These are phyloP conservation scores for Gonatopus flavifemur DNA, from an alignment of 1,140 invertebrate species.

Conservation along the genomic window DNA sequence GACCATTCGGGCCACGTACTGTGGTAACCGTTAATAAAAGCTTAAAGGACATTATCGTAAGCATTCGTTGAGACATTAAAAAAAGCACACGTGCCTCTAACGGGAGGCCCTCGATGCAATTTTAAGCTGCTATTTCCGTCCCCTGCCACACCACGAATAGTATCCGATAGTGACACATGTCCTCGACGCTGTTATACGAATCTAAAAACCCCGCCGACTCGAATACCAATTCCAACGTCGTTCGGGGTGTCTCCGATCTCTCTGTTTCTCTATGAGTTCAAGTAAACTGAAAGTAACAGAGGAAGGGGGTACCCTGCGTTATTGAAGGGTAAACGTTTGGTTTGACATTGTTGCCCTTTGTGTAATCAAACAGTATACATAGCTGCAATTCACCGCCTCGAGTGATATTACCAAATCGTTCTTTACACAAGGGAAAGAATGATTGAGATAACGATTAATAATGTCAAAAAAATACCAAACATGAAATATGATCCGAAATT, in stretches of 20 bases:
- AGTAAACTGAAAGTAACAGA: background rate
- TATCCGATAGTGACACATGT: constrained; percentile 57
- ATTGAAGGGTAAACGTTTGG: constrained; percentile 13
- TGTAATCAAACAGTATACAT: constrained; percentile 21
- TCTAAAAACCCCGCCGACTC: constrained; percentile 27
- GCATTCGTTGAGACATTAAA: constrained; percentile 54
- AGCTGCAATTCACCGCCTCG: too few relatives aligned
- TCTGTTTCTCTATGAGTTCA: background rate
- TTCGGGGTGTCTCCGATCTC: constrained; percentile 1
- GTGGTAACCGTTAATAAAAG: constrained; percentile 57
- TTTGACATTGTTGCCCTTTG: constrained; percentile 1
- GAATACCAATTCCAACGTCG: constrained; percentile 48
- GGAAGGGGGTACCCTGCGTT: background rate
- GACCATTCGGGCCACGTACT: constrained; percentile 53
- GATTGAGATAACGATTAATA: background rate
- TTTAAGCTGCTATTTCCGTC: constrained; percentile 56
- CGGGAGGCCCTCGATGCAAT: constrained; percentile 51
- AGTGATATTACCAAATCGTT: too few relatives aligned
- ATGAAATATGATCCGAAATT: too few relatives aligned
- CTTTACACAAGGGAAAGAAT: background rate
- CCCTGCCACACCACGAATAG: constrained; percentile 43
- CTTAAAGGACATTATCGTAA: constrained; percentile 57
- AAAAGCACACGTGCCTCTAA: constrained; percentile 56
- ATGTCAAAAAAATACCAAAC: too few relatives aligned
- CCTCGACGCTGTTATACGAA: constrained; percentile 45